phyloP scores from a whole-genome alignment of 2,113 vertebrate species.

The Orientallactaga bullata region DNA sequence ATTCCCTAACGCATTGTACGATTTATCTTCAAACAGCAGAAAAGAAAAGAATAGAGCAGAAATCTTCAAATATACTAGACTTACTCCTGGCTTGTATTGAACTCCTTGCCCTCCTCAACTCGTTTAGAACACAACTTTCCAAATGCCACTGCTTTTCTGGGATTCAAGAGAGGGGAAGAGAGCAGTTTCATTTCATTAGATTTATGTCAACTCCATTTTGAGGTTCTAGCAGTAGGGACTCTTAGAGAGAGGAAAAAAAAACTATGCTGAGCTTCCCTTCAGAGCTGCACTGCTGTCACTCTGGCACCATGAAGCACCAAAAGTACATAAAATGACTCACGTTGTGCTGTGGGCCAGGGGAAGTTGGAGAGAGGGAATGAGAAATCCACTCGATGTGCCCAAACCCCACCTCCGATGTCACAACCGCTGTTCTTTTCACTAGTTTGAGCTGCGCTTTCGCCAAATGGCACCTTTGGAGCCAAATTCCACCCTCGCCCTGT shows the following conservation, averaged over 20 bases:
- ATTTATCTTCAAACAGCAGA: constrained; percentile 68
- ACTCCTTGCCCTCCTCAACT: constrained; percentile 63
- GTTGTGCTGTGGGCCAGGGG: background rate
- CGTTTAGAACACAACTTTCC: constrained; percentile 70
- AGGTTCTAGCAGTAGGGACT: constrained; percentile 57
- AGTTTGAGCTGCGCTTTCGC: background rate
- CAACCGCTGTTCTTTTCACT: background rate
- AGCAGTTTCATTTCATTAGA: constrained; percentile 71
- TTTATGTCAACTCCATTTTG: constrained; percentile 67
- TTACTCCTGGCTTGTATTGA: constrained; percentile 17
- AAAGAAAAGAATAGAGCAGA: constrained; percentile 24
- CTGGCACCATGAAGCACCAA: background rate
- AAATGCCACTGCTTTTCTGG: constrained; percentile 73
- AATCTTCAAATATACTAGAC: constrained; percentile 56
- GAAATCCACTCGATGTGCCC: constrained; percentile 11
- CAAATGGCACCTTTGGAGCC: constrained; percentile 44
- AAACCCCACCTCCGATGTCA: background rate
- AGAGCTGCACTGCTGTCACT: background rate
- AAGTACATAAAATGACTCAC: constrained; percentile 58
- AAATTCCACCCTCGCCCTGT: constrained; percentile 32
- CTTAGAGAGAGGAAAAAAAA: constrained; percentile 70
- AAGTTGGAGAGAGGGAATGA: background rate
- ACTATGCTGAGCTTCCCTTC: constrained; percentile 29
- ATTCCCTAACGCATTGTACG: constrained; percentile 54
- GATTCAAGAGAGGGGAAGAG: constrained; percentile 34